Base-by-base conservation (phyloP, 2,888 invertebrate species). In the Drosophila greeni region DNA sequence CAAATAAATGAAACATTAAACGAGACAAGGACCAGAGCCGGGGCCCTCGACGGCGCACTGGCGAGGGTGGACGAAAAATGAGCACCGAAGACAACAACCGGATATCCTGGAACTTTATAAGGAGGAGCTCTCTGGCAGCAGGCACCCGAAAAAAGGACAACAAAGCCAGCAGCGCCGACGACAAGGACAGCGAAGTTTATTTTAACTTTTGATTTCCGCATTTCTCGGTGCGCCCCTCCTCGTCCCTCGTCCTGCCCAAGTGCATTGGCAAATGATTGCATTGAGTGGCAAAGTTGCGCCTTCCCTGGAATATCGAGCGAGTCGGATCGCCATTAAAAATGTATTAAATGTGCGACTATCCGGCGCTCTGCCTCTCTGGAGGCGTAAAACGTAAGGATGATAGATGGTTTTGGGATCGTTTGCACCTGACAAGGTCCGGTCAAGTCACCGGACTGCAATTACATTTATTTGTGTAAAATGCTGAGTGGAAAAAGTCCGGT, bases 101-200 rank as follows among this genome's bases (percentile, higher is more conserved):
- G 82, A 82, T 85, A 84, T 82, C 85, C 85, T 79, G 76, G 62
- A 85, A 84, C 85, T 82, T 85, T 84, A 85, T 85, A 85, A 84
- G 84, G 82, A 81, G 69, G 37, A 77, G 69, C 42, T 48, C 52
- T 62, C 52, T 59, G 42, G 61, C 42, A 47, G 40, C 42, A 47
- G 40, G 39, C 51, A 33, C 52, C 55, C 55, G 71, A 65, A 70
- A 75, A 75, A 70, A 75, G 58, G 73, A 77, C 83, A 82, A 68
- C 67, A 72, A 42, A 58, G 56, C 37, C 43, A 51, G 34, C 52
- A 24, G 37, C 49, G 40, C 20, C 72, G 43, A 43, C 68, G 69
- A 70, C 61, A 59, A 51, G 59, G 61, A 62, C 78, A 75, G 66
- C 65, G 68, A 73, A 79, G 79, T 82, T 81, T 77, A 80, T 77